phyloP scores from a whole-genome alignment of 2,797 vertebrate species.

The Gymnothorax reevesii region DNA sequence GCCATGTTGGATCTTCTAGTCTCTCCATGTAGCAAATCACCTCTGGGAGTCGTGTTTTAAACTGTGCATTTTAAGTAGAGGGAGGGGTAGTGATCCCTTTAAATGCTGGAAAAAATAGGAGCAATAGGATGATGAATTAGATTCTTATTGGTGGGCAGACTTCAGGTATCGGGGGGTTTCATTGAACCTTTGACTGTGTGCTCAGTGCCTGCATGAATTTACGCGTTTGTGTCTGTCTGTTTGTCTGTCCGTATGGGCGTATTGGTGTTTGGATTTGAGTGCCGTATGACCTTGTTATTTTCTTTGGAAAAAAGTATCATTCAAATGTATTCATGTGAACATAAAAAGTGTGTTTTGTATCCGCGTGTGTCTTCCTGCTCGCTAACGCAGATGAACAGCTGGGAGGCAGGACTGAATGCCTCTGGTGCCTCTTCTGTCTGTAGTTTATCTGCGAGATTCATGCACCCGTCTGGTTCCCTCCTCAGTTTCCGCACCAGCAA shows the following conservation, averaged over 20 bases:
- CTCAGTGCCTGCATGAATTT: background rate
- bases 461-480: background rate
- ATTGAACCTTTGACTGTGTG: background rate
- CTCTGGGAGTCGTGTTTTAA: background rate
- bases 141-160: background rate
- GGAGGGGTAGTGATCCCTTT: background rate
- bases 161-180: background rate
- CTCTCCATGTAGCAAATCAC: background rate
- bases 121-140: background rate
- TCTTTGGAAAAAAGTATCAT: too few relatives aligned
- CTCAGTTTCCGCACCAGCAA: conserved; percentile 96
- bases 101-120: background rate
- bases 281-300: background rate
- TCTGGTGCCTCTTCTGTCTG: background rate
- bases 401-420: background rate
- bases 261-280: too few relatives aligned
- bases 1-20: background rate
- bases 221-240: background rate
- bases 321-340: background rate
- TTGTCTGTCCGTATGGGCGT: background rate
- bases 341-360: background rate
- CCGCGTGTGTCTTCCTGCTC: background rate
- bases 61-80: background rate
- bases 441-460: background rate
- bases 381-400: background rate